These are phyloP conservation scores for Erebia palarica DNA, from an alignment of 2,888 invertebrate genomes.

Conservation along the genomic window DNA sequence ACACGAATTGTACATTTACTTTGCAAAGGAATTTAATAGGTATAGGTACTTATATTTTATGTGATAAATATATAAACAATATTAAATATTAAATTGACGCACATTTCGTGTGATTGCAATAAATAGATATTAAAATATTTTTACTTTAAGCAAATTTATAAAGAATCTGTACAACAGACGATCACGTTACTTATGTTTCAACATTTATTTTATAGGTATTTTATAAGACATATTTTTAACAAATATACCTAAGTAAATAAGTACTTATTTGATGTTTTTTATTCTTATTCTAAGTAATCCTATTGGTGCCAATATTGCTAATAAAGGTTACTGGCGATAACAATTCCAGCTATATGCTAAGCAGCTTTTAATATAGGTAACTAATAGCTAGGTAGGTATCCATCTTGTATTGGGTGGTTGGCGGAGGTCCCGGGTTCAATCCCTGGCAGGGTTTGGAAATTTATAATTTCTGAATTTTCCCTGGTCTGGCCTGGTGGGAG, in stretches of 20 bases:
- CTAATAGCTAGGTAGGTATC: too few relatives aligned
- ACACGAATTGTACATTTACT: too few relatives aligned
- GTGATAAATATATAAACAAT: slow-evolving; percentile 9
- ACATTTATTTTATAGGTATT: slow-evolving; percentile 39
- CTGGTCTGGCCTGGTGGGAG: too few relatives aligned
- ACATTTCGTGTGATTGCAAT: slow-evolving; percentile 30
- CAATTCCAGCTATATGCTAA: not conserved
- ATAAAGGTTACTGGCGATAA: not conserved
- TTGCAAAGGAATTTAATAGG: not conserved
- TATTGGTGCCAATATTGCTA: too few relatives aligned
- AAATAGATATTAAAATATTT: slow-evolving; percentile 16
- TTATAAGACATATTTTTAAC: slow-evolving; percentile 40
- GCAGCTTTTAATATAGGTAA: too few relatives aligned
- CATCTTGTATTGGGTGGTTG: too few relatives aligned
- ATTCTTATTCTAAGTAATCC: not conserved
- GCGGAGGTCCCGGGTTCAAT: too few relatives aligned
- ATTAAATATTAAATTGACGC: slow-evolving; percentile 32
- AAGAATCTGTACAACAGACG: slow-evolving; percentile 44
- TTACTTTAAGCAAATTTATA: slow-evolving; percentile 34
- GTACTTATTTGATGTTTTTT: slow-evolving; percentile 13
- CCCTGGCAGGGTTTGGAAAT: too few relatives aligned
- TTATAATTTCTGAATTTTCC: too few relatives aligned
- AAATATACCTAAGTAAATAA: slow-evolving; percentile 31
- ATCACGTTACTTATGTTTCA: slow-evolving; percentile 28
- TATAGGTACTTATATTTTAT: not conserved